A percentile compares a stretch with the other conserved stretches of the same genome.
Evolutionary conservation across 2,888 invertebrate genomes (phyloP).

Genomic region (Boloria selene): DNA sequence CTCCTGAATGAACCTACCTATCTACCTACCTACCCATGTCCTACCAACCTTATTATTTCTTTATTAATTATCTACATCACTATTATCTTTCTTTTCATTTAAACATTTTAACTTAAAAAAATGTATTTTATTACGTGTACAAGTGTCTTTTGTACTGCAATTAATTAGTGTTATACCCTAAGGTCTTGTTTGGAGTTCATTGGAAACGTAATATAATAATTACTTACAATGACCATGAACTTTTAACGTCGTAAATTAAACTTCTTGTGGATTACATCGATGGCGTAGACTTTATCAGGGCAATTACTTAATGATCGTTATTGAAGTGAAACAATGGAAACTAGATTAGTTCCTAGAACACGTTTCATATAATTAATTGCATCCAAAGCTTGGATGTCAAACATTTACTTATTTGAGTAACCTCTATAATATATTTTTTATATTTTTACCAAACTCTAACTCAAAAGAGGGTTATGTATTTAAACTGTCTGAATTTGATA

Average conservation of each 20-base stretch:
- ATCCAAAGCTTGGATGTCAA: neutral
- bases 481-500: too few relatives aligned
- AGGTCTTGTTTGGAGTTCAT: neutral
- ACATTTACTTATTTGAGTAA: neutral
- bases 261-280: neutral
- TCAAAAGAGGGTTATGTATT: too few relatives aligned
- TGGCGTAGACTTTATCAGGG: constrained; percentile 13
- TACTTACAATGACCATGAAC: constrained; percentile 3
- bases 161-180: constrained; percentile 3
- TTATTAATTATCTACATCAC: too few relatives aligned
- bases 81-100: too few relatives aligned
- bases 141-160: neutral
- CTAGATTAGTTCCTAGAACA: constrained; percentile 8
- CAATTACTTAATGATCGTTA: constrained; percentile 11
- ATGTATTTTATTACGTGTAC: too few relatives aligned
- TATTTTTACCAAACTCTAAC: too few relatives aligned
- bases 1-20: too few relatives aligned
- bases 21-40: too few relatives aligned
- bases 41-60: too few relatives aligned
- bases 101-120: too few relatives aligned
- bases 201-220: neutral
- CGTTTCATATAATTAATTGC: constrained; percentile 2
- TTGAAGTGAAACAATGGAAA: constrained; percentile 7
- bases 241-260: neutral
- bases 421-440: too few relatives aligned